Percentiles rank a stretch among this genome's conserved stretches.
These are phyloP conservation scores for Netelia melanura DNA, from an alignment of 2,888 invertebrate genomes.

Conservation along the genomic window DNA sequence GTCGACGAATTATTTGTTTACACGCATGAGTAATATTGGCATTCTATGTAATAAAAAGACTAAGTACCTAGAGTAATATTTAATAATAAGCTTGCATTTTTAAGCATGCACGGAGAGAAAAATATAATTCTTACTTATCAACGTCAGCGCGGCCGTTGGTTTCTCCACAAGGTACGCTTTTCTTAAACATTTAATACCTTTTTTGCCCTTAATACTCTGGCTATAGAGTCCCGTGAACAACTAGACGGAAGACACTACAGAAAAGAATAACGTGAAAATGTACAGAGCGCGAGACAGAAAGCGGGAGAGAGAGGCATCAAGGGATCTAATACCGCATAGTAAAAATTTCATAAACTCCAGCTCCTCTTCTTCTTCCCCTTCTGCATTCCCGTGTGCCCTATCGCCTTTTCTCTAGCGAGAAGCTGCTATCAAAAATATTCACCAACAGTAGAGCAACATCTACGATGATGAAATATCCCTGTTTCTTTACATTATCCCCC, in stretches of 20 bases:
- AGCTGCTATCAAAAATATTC: slow-evolving; percentile 60
- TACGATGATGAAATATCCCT: slow-evolving; percentile 64
- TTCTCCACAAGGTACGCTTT: not conserved
- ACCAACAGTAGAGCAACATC: slow-evolving; percentile 55
- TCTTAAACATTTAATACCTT: slow-evolving; percentile 14
- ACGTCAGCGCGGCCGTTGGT: not conserved
- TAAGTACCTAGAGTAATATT: not conserved
- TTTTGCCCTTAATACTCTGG: slow-evolving; percentile 17
- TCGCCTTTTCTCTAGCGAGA: slow-evolving; percentile 7
- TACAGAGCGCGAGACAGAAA: slow-evolving; percentile 34
- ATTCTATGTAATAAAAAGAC: no score
- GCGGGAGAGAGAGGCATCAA: slow-evolving; percentile 40
- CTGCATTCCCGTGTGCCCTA: not conserved
- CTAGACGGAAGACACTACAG: slow-evolving; percentile 18
- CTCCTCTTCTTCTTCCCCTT: slow-evolving; percentile 10
- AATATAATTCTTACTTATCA: not conserved
- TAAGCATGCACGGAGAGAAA: not conserved
- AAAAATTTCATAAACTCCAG: slow-evolving; percentile 66
- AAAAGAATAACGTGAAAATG: slow-evolving; percentile 29
- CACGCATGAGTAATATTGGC: no score
- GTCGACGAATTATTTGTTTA: no score
- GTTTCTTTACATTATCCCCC: slow-evolving; percentile 31
- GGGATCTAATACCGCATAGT: slow-evolving; percentile 45
- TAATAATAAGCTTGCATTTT: not conserved
- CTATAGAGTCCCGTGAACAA: slow-evolving; percentile 22